Evolutionary conservation across 2,888 invertebrate species (phyloP).

Genomic region (Troglohyphantes excavatus): DNA sequence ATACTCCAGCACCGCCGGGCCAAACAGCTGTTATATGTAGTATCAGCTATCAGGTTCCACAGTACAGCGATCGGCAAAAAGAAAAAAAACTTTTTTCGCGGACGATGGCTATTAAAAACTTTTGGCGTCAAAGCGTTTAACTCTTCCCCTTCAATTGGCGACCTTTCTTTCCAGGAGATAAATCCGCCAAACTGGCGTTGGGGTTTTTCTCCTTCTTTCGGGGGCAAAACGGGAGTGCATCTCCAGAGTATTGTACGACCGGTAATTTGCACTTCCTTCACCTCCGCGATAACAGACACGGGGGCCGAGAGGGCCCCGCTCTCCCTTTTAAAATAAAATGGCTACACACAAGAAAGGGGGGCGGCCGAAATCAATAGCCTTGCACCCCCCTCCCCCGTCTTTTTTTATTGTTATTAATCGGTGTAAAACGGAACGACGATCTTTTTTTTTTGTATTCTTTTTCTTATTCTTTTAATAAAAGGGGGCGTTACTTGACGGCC

Average conservation of each 20-base stretch:
- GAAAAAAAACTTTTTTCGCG: neutral
- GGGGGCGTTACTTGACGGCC: constrained; percentile 58
- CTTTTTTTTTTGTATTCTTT: constrained; percentile 10
- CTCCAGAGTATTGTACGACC: constrained; percentile 63
- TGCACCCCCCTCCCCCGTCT: neutral
- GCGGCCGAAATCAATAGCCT: constrained; percentile 56
- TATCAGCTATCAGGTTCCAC: too few relatives aligned
- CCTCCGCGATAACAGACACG: constrained; percentile 58
- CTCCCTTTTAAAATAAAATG: constrained; percentile 63
- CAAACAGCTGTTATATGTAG: neutral
- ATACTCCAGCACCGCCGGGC: neutral
- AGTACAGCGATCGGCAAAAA: too few relatives aligned
- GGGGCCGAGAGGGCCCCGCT: neutral
- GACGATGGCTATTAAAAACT: neutral
- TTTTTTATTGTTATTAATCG: constrained; percentile 6
- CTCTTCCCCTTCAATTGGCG: neutral
- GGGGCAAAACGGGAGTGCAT: constrained; percentile 16
- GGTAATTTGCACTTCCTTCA: constrained; percentile 71
- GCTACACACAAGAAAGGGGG: constrained; percentile 42
- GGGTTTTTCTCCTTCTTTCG: neutral
- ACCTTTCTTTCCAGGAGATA: neutral
- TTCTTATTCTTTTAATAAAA: constrained; percentile 49
- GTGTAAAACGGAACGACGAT: constrained; percentile 58
- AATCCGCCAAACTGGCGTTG: constrained; percentile 19
- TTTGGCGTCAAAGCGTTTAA: neutral